Percentiles rank a stretch among this genome's conserved stretches.
phyloP scores from a whole-genome alignment of 2,797 vertebrate species.

The Oreonectes daqikongensis region DNA sequence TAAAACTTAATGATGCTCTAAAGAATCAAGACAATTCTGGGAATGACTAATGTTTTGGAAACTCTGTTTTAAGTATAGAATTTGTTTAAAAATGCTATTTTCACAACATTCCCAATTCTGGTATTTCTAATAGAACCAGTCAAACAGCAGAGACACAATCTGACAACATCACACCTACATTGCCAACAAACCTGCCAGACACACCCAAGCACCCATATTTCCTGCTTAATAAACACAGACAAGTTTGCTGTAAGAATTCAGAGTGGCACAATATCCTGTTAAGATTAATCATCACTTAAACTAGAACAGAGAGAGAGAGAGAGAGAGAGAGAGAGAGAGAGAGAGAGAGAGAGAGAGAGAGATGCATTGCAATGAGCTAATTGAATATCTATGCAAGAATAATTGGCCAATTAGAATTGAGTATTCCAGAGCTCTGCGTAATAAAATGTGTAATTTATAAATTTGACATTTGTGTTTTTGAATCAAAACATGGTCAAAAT shows the following conservation, averaged over 20 bases:
- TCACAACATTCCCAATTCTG: slow-evolving; percentile 10
- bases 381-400: too few species aligned
- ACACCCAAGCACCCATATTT: slow-evolving; percentile 25
- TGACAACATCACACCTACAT: slow-evolving; percentile 15
- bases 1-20: background rate
- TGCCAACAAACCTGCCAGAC: slow-evolving; percentile 18
- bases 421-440: background rate
- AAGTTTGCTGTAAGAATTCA: slow-evolving; percentile 4
- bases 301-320: background rate
- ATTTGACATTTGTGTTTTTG: too few species aligned
- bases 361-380: too few species aligned
- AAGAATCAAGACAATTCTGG: background rate
- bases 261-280: slow-evolving; percentile 29
- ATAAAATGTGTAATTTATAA: too few species aligned
- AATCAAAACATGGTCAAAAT: too few species aligned
- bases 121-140: slow-evolving; percentile 17
- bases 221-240: slow-evolving; percentile 14
- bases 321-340: too few species aligned
- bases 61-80: background rate
- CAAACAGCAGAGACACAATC: background rate
- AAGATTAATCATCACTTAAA: background rate
- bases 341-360: too few species aligned
- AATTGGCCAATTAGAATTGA: too few species aligned
- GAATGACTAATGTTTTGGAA: background rate
- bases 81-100: background rate